A percentile compares a stretch with the other conserved stretches of the same genome.
phyloP scores from a whole-genome alignment of 2,113 vertebrate species.

The Ciconia maguari region DNA sequence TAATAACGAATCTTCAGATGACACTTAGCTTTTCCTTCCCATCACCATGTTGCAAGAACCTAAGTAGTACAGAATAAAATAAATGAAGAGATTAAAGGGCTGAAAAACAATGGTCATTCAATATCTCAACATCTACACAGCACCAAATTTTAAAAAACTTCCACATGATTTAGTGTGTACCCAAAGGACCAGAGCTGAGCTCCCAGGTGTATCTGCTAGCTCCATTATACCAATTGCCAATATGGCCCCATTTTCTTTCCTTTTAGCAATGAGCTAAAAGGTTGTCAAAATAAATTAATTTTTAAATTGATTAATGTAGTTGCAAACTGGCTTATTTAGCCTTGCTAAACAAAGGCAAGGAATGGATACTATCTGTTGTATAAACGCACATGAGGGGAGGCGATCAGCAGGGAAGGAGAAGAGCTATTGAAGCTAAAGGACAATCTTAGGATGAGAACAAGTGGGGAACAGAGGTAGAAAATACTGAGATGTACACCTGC shows the following conservation, averaged over 20 bases:
- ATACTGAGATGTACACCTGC: background rate
- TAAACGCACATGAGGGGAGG: background rate
- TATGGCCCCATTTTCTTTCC: background rate
- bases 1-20: background rate
- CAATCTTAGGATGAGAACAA: background rate
- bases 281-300: background rate
- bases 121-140: background rate
- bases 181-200: background rate
- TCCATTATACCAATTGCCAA: background rate
- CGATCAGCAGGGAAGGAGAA: background rate
- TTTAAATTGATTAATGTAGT: background rate
- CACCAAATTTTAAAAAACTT: background rate
- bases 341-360: background rate
- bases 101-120: background rate
- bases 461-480: background rate
- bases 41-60: background rate
- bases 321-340: background rate
- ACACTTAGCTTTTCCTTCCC: background rate
- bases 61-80: background rate
- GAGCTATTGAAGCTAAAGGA: background rate
- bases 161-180: background rate
- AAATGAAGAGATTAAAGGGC: background rate
- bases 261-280: background rate
- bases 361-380: background rate
- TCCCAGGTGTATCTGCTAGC: background rate